These are phyloP conservation scores for Athetis lepigone DNA, from an alignment of 2,888 invertebrate species.

Conservation along the genomic window DNA sequence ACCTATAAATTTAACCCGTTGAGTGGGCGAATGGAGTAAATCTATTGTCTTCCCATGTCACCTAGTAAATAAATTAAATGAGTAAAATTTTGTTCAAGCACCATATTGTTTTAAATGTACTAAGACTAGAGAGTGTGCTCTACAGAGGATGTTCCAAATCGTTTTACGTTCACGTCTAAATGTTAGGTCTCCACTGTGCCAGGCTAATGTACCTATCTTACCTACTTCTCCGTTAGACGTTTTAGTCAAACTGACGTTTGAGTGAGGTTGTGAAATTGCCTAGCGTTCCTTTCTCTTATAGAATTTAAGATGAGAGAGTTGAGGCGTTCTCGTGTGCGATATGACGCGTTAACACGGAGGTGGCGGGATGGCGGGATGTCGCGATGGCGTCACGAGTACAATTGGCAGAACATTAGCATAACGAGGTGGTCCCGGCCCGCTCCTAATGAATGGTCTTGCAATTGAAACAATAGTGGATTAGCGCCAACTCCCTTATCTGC, in stretches of 20 bases:
- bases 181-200: slow-evolving; percentile 22
- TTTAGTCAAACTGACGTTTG: slow-evolving; percentile 46
- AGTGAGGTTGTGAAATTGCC: slow-evolving; percentile 52
- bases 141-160: slow-evolving; percentile 16
- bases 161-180: slow-evolving; percentile 25
- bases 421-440: slow-evolving; percentile 75
- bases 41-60: slow-evolving; percentile 57
- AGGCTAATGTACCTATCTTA: slow-evolving; percentile 27
- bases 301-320: slow-evolving; percentile 46
- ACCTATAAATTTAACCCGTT: slow-evolving; percentile 62
- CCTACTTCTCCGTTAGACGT: slow-evolving; percentile 38
- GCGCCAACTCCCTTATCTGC: slow-evolving; percentile 79
- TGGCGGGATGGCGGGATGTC: slow-evolving; percentile 26
- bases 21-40: slow-evolving; percentile 55
- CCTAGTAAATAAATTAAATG: slow-evolving; percentile 53
- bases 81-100: slow-evolving; percentile 25
- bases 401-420: slow-evolving; percentile 83
- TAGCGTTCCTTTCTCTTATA: slow-evolving; percentile 42
- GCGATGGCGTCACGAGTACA: slow-evolving; percentile 61
- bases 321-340: slow-evolving; percentile 33
- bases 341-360: slow-evolving; percentile 61
- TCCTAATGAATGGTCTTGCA: slow-evolving; percentile 85
- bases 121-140: slow-evolving; percentile 25
- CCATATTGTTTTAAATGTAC: slow-evolving; percentile 29
- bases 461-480: slow-evolving; percentile 87